These are phyloP conservation scores for Herpetotheres cachinnans DNA, from an alignment of 2,113 vertebrate species.

Conservation along the genomic window DNA sequence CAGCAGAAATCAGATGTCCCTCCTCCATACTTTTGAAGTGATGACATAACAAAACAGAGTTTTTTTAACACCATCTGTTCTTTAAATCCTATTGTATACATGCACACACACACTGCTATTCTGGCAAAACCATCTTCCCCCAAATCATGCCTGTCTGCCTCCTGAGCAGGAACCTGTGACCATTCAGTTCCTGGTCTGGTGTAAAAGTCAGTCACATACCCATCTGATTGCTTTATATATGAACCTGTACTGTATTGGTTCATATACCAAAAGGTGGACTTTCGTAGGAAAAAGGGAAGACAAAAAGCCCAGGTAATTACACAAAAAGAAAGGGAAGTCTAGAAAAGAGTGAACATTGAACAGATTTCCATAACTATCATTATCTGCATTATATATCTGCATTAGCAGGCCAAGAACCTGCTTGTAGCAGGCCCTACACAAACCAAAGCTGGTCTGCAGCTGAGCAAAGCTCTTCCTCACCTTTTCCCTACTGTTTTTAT, in stretches of 20 bases:
- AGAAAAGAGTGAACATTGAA: not conserved
- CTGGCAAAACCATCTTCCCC: not conserved
- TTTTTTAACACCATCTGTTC: not conserved
- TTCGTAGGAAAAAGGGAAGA: not conserved
- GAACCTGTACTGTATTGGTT: not conserved
- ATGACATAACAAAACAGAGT: not conserved
- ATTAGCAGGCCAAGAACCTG: not conserved
- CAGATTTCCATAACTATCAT: not conserved
- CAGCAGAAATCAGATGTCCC: not conserved
- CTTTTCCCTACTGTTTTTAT: not conserved
- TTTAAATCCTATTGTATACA: not conserved
- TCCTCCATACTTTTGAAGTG: not conserved
- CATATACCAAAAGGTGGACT: not conserved
- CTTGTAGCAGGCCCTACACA: accelerated
- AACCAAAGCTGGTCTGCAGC: not conserved
- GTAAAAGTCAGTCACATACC: not conserved
- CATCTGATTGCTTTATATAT: not conserved
- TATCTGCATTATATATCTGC: not conserved
- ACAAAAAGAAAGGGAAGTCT: not conserved
- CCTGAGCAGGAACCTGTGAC: not conserved
- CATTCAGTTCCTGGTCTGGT: not conserved
- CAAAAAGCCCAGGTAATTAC: not conserved
- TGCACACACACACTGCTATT: not conserved
- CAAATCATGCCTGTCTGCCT: not conserved
- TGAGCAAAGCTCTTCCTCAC: not conserved